Evolutionary conservation across 1,140 invertebrate genomes (phyloP).

Genomic region (Tyrophagus putrescentiae): DNA sequence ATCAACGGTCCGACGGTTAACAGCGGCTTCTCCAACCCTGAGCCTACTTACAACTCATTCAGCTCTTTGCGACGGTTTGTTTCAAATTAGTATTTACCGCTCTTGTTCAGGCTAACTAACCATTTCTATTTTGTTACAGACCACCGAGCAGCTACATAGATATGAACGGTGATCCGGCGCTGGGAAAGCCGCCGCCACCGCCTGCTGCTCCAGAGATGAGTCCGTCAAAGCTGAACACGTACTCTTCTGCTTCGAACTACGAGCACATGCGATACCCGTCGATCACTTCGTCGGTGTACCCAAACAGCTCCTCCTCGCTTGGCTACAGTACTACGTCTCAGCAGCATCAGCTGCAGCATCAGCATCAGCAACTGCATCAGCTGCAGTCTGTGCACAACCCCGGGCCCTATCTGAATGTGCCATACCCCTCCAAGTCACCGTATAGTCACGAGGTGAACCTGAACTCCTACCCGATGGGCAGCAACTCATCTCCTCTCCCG

Average conservation of each 20-base stretch:
- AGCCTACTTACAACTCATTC: not conserved
- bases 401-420: slow-evolving; percentile 27
- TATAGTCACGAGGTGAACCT: not conserved
- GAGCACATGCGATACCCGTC: not conserved
- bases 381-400: slow-evolving; percentile 12
- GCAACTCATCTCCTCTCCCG: slow-evolving; percentile 25
- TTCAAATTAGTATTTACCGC: too few relatives aligned
- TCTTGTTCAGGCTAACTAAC: not conserved
- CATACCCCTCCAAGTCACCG: slow-evolving; percentile 20
- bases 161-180: not conserved
- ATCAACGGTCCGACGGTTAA: not conserved
- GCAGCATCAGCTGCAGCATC: too few relatives aligned
- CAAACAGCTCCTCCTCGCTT: not conserved
- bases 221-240: not conserved
- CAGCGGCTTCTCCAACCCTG: not conserved
- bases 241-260: not conserved
- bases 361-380: too few relatives aligned
- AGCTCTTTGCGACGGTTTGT: not conserved
- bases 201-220: not conserved
- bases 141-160: not conserved
- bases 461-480: not conserved
- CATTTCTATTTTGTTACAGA: not conserved
- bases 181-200: not conserved
- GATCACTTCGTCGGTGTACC: not conserved
- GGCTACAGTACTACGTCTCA: not conserved